These are phyloP conservation scores for Harmothoe impar DNA, from an alignment of 2,888 invertebrate species.

Conservation along the genomic window DNA sequence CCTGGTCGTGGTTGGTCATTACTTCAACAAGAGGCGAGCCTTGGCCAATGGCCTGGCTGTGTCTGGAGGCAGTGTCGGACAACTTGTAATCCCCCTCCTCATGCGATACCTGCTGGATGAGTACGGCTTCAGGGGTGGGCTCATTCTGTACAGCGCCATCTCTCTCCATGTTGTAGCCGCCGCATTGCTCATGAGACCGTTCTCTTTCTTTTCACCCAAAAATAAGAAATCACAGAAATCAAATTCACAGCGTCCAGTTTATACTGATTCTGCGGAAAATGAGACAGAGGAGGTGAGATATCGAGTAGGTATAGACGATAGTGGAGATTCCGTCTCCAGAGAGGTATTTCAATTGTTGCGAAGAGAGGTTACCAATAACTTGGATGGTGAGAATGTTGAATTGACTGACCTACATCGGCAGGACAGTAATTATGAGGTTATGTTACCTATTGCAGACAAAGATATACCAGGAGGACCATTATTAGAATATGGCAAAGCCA, in stretches of 20 bases:
- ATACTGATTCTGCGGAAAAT: neutral
- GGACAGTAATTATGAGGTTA: no score
- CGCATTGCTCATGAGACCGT: constrained; percentile 49
- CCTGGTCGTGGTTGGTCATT: constrained; percentile 63
- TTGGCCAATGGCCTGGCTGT: constrained; percentile 67
- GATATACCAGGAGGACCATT: no score
- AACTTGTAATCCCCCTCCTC: constrained; percentile 66
- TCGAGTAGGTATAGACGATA: neutral
- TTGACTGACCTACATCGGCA: neutral
- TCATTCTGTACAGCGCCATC: constrained; percentile 34
- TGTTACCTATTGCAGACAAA: no score
- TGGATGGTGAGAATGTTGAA: neutral
- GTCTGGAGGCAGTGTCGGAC: constrained; percentile 68
- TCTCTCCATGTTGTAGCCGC: constrained; percentile 52
- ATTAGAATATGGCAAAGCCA: no score
- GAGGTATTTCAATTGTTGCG: no score
- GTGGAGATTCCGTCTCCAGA: neutral
- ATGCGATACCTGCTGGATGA: constrained; percentile 54
- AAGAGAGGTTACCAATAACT: neutral
- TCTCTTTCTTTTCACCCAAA: constrained; percentile 43
- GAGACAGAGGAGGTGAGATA: neutral
- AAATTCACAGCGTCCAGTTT: neutral
- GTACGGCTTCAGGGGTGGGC: constrained; percentile 62
- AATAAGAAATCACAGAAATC: neutral
- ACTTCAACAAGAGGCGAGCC: constrained; percentile 63